A percentile compares a stretch with the other conserved stretches of the same genome.
phyloP scores from a whole-genome alignment of 2,888 invertebrate genomes.

The Scaptomyza flava region DNA sequence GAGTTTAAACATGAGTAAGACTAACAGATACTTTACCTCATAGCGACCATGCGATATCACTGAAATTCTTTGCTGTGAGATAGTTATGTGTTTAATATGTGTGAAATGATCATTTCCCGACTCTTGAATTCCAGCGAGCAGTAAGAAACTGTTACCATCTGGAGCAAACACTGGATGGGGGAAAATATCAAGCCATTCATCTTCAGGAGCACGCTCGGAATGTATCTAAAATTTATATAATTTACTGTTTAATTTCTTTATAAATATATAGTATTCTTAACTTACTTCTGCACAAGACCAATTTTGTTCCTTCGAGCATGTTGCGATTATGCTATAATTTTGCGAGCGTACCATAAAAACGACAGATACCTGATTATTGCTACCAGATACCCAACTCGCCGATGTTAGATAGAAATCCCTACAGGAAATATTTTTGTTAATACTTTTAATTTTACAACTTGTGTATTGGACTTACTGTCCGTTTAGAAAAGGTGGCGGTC shows the following conservation, averaged over 20 bases:
- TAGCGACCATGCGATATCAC: slow-evolving; percentile 94
- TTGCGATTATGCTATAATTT: slow-evolving; percentile 94
- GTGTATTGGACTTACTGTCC: slow-evolving; percentile 89
- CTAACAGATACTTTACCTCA: slow-evolving; percentile 87
- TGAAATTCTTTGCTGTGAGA: slow-evolving; percentile 92
- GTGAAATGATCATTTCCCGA: slow-evolving; percentile 93
- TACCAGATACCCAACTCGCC: slow-evolving; percentile 93
- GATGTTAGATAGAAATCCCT: slow-evolving; percentile 97
- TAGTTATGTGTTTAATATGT: slow-evolving; percentile 94
- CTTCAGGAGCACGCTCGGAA: slow-evolving; percentile 92
- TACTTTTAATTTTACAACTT: not conserved
- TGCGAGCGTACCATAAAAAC: slow-evolving; percentile 98
- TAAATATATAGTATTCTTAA: not conserved
- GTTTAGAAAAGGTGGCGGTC: slow-evolving; percentile 90
- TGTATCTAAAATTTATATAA: slow-evolving; percentile 86
- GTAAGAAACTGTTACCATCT: slow-evolving; percentile 93
- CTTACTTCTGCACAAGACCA: slow-evolving; percentile 94
- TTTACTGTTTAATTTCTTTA: not conserved
- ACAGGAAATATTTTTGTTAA: not conserved
- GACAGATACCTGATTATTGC: slow-evolving; percentile 91
- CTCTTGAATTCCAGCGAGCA: slow-evolving; percentile 93
- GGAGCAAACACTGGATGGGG: slow-evolving; percentile 93
- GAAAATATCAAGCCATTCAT: slow-evolving; percentile 94
- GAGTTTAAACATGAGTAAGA: not conserved
- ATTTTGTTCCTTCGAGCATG: slow-evolving; percentile 90